Evolutionary conservation across 2,113 vertebrate genomes (phyloP).

Genomic region (Chascanopsetta lugubris): DNA sequence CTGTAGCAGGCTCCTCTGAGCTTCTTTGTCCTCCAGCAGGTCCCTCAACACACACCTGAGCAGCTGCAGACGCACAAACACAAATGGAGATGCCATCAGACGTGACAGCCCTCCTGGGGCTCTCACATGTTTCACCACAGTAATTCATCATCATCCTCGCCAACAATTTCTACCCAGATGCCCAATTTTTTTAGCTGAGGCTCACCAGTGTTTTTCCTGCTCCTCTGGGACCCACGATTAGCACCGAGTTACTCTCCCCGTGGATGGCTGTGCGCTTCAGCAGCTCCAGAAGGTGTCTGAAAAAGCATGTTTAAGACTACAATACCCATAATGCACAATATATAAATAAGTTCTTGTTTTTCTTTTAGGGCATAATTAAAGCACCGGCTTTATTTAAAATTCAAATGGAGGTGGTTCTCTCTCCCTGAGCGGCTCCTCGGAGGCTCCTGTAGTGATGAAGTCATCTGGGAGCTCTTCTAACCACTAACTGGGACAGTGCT

Average conservation of each 20-base stretch:
- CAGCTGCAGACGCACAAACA: slow-evolving; percentile 77
- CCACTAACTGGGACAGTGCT: slow-evolving; percentile 48
- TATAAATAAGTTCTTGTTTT: neutral
- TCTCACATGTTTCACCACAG: neutral
- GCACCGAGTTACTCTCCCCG: slow-evolving; percentile 95
- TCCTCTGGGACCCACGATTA: slow-evolving; percentile 92
- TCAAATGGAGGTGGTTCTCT: neutral
- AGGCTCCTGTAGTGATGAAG: slow-evolving; percentile 5
- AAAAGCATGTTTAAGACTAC: slow-evolving; percentile 34
- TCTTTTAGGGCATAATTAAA: neutral
- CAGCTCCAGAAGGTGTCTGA: slow-evolving; percentile 91
- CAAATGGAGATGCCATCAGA: slow-evolving; percentile 7
- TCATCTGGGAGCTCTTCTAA: slow-evolving; percentile 30
- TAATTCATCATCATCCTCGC: neutral
- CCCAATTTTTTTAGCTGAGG: neutral
- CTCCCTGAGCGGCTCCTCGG: neutral
- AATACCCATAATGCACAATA: slow-evolving; percentile 41
- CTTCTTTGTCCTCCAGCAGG: slow-evolving; percentile 80
- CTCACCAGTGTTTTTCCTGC: slow-evolving; percentile 91
- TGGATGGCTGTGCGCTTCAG: slow-evolving; percentile 87
- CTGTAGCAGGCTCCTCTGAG: slow-evolving; percentile 85
- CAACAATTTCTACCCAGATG: neutral
- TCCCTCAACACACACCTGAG: slow-evolving; percentile 87
- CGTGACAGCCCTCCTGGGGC: slow-evolving; percentile 4
- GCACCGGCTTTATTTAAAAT: neutral